Conservation (phyloP, 2,888 invertebrate species). For the Hetaerina titia region DNA sequence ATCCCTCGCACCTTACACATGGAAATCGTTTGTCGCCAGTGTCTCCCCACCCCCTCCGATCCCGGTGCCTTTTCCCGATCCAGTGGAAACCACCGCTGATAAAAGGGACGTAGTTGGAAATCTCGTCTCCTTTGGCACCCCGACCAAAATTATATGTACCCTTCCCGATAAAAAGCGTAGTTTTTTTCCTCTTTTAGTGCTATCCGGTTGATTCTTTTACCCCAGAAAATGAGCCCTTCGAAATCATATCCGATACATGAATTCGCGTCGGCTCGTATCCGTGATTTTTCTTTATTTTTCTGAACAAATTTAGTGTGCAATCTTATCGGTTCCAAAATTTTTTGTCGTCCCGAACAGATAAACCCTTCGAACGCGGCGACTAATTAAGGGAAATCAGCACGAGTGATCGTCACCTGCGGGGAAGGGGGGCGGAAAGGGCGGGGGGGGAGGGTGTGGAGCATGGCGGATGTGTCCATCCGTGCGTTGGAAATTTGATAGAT, state of each 20-base stretch:
- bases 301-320: not conserved
- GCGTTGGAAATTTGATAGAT: not conserved
- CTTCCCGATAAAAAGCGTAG: conserved; percentile 4
- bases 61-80: not conserved
- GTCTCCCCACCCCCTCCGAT: not conserved
- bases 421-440: not conserved
- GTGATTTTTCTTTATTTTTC: not conserved
- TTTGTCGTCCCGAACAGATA: not conserved
- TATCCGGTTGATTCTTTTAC: not conserved
- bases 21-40: not conserved
- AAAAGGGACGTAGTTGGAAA: not conserved
- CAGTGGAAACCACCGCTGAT: not conserved
- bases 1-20: conserved; percentile 32
- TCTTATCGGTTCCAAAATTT: not conserved
- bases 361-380: not conserved
- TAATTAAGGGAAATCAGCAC: not conserved
- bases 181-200: not conserved
- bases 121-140: not conserved
- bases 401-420: not conserved
- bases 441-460: no score
- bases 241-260: not conserved
- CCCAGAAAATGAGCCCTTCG: not conserved
- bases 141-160: conserved; percentile 49
- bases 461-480: not conserved
- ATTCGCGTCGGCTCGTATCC: not conserved